Conservation (phyloP, 2,113 vertebrate genomes). For the Aphyosemion australe region DNA sequence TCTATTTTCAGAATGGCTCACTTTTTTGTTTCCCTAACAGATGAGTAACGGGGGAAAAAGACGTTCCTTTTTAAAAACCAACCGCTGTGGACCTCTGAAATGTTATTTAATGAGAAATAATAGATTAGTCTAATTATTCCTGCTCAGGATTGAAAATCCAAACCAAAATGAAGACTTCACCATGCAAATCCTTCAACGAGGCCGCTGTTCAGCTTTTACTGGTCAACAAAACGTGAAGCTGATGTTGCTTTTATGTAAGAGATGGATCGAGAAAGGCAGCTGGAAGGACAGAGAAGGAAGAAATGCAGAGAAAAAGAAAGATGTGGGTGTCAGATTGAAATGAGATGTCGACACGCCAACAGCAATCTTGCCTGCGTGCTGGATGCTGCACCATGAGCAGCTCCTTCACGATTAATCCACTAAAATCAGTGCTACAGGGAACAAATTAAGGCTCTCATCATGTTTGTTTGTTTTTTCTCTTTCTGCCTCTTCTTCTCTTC, state of each 20-base stretch:
- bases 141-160: no score
- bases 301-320: conserved; percentile 53
- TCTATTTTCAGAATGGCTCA: background rate
- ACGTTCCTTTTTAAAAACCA: background rate
- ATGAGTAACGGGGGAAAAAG: background rate
- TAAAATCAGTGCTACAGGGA: conserved; percentile 35
- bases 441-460: conserved; percentile 35
- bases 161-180: background rate
- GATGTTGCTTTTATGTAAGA: conserved; percentile 72
- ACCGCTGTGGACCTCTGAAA: background rate
- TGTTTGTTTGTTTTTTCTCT: conserved; percentile 24
- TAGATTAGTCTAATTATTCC: no score
- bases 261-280: conserved; percentile 20
- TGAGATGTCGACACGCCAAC: conserved; percentile 73
- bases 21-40: background rate
- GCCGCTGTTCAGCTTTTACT: conserved; percentile 37
- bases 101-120: no score
- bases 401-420: conserved; percentile 42
- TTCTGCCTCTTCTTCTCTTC: conserved; percentile 6
- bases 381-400: conserved; percentile 50
- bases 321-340: conserved; percentile 75
- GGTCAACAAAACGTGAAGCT: conserved; percentile 53
- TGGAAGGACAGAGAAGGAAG: conserved; percentile 36
- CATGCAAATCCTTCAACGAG: conserved; percentile 35
- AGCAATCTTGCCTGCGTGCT: conserved; percentile 60